Conservation (phyloP, 2,113 vertebrate genomes). For the Charina bottae region DNA sequence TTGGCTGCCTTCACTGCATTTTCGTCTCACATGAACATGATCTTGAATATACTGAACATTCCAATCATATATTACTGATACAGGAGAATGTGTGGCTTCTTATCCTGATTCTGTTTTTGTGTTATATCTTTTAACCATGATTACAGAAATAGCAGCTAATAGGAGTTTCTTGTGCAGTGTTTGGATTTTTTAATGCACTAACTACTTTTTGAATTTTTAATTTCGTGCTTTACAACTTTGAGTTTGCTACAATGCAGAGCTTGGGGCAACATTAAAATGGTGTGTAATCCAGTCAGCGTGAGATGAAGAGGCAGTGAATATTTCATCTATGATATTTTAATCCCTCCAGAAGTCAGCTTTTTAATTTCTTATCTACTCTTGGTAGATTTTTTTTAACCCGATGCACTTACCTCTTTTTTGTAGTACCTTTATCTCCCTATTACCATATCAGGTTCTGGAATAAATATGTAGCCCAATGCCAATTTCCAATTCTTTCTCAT, state of each 20-base stretch:
- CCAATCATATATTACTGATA: constrained; percentile 80
- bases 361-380: not conserved
- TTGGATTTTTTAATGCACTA: constrained; percentile 53
- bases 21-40: not conserved
- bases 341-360: constrained; percentile 23
- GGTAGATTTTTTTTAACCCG: constrained; percentile 46
- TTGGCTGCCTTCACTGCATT: not conserved
- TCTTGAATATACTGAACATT: constrained; percentile 52
- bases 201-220: constrained; percentile 59
- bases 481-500: constrained; percentile 16
- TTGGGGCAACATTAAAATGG: constrained; percentile 18
- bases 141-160: constrained; percentile 65
- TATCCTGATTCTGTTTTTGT: constrained; percentile 58
- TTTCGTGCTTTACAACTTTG: constrained; percentile 56
- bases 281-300: constrained; percentile 22
- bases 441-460: not conserved
- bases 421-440: not conserved
- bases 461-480: not conserved
- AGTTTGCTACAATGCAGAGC: constrained; percentile 50
- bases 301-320: not conserved
- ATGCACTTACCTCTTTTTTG: constrained; percentile 23
- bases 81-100: constrained; percentile 67
- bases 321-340: constrained; percentile 12
- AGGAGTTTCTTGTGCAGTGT: constrained; percentile 62
- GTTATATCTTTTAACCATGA: constrained; percentile 49